Percentiles rank a stretch among this genome's conserved stretches.
These are phyloP conservation scores for Dendroctonus ponderosae DNA, from an alignment of 1,140 invertebrate species.

Conservation along the genomic window DNA sequence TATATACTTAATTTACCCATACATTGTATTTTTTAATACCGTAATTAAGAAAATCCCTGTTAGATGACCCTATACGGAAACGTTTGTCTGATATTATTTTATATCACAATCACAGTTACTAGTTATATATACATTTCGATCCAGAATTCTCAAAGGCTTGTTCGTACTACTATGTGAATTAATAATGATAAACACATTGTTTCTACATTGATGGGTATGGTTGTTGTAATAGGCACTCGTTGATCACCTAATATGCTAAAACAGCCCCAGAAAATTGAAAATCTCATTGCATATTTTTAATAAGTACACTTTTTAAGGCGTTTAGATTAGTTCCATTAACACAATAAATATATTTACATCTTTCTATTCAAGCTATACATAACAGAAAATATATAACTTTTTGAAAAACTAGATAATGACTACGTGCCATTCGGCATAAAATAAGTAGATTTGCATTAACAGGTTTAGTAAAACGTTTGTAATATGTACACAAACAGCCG, in stretches of 20 bases:
- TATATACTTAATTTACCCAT: too few relatives aligned
- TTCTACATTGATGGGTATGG: background rate
- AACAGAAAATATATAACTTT: background rate
- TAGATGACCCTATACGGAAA: conserved; percentile 5
- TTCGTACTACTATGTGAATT: background rate
- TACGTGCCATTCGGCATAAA: background rate
- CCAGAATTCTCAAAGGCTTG: background rate
- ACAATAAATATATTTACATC: conserved; percentile 9
- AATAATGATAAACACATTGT: background rate
- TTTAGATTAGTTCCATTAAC: conserved; percentile 5
- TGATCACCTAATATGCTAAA: too few relatives aligned
- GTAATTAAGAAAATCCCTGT: conserved; percentile 4
- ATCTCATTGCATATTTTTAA: background rate
- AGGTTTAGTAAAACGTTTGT: too few relatives aligned
- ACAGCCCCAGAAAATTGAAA: background rate
- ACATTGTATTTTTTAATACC: background rate
- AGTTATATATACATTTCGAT: conserved; percentile 6
- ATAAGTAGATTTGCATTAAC: background rate
- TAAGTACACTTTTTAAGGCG: conserved; percentile 22
- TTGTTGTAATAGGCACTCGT: too few relatives aligned
- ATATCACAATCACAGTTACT: conserved; percentile 22
- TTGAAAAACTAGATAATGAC: too few relatives aligned
- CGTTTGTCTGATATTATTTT: background rate
- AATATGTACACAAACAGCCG: too few relatives aligned
- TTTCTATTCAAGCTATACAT: background rate